These are phyloP conservation scores for Stictocephala bisonia DNA, from an alignment of 2,888 invertebrate species.

Conservation along the genomic window DNA sequence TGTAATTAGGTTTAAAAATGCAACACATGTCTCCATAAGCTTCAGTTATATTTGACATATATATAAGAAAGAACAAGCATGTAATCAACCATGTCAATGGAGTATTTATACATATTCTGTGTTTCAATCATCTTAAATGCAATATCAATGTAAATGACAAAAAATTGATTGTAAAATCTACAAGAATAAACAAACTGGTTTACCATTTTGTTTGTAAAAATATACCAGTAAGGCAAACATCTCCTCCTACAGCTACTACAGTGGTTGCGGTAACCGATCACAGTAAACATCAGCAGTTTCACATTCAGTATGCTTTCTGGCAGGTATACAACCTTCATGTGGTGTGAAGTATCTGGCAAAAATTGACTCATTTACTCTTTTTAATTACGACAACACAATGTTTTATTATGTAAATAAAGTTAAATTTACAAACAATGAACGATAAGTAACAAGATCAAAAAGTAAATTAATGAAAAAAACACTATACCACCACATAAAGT, in stretches of 20 bases:
- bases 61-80: conserved; percentile 36
- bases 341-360: no score
- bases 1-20: background rate
- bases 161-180: conserved; percentile 39
- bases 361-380: no score
- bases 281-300: no score
- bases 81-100: conserved; percentile 19
- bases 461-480: background rate
- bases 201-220: conserved; percentile 33
- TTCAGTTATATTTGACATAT: conserved; percentile 36
- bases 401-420: no score
- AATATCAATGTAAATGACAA: conserved; percentile 31
- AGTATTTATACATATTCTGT: conserved; percentile 1
- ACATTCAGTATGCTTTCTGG: no score
- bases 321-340: no score
- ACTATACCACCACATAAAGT: conserved; percentile 15
- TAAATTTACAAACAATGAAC: no score
- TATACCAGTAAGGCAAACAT: conserved; percentile 34
- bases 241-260: conserved; percentile 34
- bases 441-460: background rate
- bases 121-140: conserved; percentile 29
- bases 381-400: no score
- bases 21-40: conserved; percentile 30
- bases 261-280: no score
- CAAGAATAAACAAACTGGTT: conserved; percentile 41